Evolutionary conservation across 2,888 invertebrate genomes (phyloP).

Genomic region (Zaprionus lineosus): DNA sequence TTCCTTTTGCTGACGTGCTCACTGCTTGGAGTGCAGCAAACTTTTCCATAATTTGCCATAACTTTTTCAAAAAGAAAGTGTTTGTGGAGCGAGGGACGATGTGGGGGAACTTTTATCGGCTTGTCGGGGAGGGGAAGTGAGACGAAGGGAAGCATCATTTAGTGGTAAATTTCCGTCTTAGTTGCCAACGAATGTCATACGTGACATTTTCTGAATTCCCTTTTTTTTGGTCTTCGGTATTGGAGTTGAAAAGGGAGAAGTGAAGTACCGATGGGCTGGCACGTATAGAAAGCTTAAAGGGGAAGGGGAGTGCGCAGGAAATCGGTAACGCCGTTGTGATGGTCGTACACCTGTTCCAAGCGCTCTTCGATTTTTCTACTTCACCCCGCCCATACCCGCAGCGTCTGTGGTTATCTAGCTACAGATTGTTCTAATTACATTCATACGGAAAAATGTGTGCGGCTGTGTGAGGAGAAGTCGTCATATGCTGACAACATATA

Average conservation of each 20-base stretch:
- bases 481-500: no score
- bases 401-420: slow-evolving; percentile 3
- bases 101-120: background rate
- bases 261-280: background rate
- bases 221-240: slow-evolving; percentile 50
- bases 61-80: no score
- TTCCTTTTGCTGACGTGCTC: slow-evolving; percentile 10
- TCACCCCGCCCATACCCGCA: background rate
- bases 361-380: slow-evolving; percentile 37
- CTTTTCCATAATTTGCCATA: slow-evolving; percentile 39
- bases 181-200: slow-evolving; percentile 69
- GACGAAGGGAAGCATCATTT: slow-evolving; percentile 48
- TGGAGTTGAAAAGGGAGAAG: background rate
- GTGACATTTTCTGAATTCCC: slow-evolving; percentile 73
- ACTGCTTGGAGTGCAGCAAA: slow-evolving; percentile 15
- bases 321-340: background rate
- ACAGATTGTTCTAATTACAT: slow-evolving; percentile 46
- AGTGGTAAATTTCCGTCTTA: slow-evolving; percentile 68
- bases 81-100: no score
- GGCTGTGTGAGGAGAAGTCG: no score
- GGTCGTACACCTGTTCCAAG: slow-evolving; percentile 25
- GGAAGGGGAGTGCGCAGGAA: background rate
- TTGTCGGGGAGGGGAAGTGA: background rate
- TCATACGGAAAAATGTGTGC: no score
- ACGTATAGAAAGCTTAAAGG: background rate